Base-by-base conservation (phyloP, 2,113 vertebrate species). In the Tretioscincus oriximinensis region DNA sequence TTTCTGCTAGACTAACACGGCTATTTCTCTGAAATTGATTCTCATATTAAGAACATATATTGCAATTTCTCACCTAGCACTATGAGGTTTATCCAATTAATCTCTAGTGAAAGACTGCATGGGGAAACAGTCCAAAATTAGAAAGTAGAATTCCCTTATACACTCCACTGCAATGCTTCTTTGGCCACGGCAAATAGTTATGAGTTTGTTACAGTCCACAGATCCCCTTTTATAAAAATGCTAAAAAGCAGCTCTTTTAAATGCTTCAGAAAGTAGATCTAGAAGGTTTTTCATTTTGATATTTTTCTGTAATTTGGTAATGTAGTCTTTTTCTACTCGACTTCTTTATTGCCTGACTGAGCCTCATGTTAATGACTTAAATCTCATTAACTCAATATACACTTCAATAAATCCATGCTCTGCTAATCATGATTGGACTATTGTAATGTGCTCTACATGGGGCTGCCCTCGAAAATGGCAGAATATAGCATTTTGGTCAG, bases 21-120 rank as follows among this genome's bases (percentile, higher is more conserved):
- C n/a, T n/a, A n/a, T n/a, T n/a, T n/a, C n/a, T n/a, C n/a, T n/a
- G n/a, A n/a, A n/a, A n/a, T n/a, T n/a, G n/a, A n/a, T 41, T 35
- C 4, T 0, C 0, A 22, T 9, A 26, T 9, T 18, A 1, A 29
- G 18, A 71, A 28, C 29, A 29, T 66, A 66, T 66, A 29, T 29
- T 66, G 49, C 49, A 11, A 35, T 16, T 26, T 68, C 21, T 31
- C 41, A 71, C 5, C 9, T 45, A 28, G 54, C 24, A 18, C 11
- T 49, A 21, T 24, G 28, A 63, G 51, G 28, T 71, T 64, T 58
- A 18, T n/a, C 51, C 7, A 9, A 73, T 16, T 45, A 7, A 41
- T 41, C 24, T 72, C 35, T 60, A 81, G 41, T 41, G 41, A 10
- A 67, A 68, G 29, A 5, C 63, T 4, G 14, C 47, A 66, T 73